These are phyloP conservation scores for Drosophila quasianomalipes DNA, from an alignment of 2,888 invertebrate species.

Conservation along the genomic window DNA sequence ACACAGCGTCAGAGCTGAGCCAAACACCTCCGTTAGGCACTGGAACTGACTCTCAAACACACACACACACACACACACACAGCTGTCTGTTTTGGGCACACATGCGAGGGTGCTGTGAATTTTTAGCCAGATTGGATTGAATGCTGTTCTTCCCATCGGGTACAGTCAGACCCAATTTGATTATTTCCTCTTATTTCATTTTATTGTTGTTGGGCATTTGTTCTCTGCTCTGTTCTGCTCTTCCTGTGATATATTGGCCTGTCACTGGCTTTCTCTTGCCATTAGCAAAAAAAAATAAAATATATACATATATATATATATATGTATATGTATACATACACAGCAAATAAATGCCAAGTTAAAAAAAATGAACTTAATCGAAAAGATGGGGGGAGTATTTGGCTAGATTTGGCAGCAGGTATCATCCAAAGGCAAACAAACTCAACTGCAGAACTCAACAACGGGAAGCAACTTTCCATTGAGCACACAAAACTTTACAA, in stretches of 20 bases:
- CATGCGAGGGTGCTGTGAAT: slow-evolving; percentile 38
- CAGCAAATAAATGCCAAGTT: slow-evolving; percentile 22
- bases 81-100: slow-evolving; percentile 27
- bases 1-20: slow-evolving; percentile 6
- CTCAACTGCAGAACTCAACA: slow-evolving; percentile 11
- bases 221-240: slow-evolving; percentile 14
- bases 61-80: slow-evolving; percentile 24
- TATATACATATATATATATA: not conserved
- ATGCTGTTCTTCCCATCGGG: slow-evolving; percentile 22
- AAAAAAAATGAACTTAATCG: slow-evolving; percentile 15
- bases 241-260: slow-evolving; percentile 50
- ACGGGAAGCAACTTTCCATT: slow-evolving; percentile 18
- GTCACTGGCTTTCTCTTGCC: slow-evolving; percentile 35
- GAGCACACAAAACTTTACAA: slow-evolving; percentile 43
- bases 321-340: not conserved
- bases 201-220: slow-evolving; percentile 20
- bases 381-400: not conserved
- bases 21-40: slow-evolving; percentile 53
- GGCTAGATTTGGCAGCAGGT: slow-evolving; percentile 25
- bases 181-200: slow-evolving; percentile 37
- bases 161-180: slow-evolving; percentile 66
- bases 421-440: slow-evolving; percentile 19
- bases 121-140: slow-evolving; percentile 28
- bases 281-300: slow-evolving; percentile 33
- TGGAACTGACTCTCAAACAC: slow-evolving; percentile 19